Percentiles rank a stretch among this genome's conserved stretches.
These are phyloP conservation scores for Periplaneta americana DNA, from an alignment of 1,140 invertebrate species.

Conservation along the genomic window DNA sequence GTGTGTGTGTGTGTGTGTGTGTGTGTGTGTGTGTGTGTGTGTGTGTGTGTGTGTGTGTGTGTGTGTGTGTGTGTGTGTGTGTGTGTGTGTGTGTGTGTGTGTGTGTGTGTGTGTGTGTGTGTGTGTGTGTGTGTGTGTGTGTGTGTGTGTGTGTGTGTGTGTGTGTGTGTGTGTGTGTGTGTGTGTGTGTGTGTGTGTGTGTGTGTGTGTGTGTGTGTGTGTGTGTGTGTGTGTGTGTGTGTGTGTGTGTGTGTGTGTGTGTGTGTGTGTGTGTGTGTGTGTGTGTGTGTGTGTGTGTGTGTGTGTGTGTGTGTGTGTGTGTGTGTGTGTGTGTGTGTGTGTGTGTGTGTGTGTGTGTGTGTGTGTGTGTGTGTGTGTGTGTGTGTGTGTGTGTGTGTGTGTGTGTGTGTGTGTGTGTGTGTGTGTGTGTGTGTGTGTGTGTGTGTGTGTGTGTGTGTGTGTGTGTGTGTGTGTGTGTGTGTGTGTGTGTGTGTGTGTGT, in stretches of 20 bases:
- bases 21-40: no score
- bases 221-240: constrained; percentile 23
- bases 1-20: no score
- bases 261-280: constrained; percentile 22
- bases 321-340: constrained; percentile 24
- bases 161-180: constrained; percentile 23
- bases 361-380: constrained; percentile 8
- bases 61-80: no score
- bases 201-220: constrained; percentile 23
- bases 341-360: constrained; percentile 6
- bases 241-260: constrained; percentile 23
- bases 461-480: constrained; percentile 8
- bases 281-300: constrained; percentile 32
- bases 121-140: constrained; percentile 20
- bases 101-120: no score
- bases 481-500: constrained; percentile 6
- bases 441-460: constrained; percentile 6
- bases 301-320: constrained; percentile 29
- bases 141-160: constrained; percentile 23
- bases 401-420: constrained; percentile 8
- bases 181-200: constrained; percentile 23
- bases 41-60: no score
- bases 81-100: no score
- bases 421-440: constrained; percentile 6
- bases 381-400: constrained; percentile 8